A percentile compares a stretch with the other conserved stretches of the same genome.
Evolutionary conservation across 2,113 vertebrate genomes (phyloP).

Genomic region (Labrus mixtus): DNA sequence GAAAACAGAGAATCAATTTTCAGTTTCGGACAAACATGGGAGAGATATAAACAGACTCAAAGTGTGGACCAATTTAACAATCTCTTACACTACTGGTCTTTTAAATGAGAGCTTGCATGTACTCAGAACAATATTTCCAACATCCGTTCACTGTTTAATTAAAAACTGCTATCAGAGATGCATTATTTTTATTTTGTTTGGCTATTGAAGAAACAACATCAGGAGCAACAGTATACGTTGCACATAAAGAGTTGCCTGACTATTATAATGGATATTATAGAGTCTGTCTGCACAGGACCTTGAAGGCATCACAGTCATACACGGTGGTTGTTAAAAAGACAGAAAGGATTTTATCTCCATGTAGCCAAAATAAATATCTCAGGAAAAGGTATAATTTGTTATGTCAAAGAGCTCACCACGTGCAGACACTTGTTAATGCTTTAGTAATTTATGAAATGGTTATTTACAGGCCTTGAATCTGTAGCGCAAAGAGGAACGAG

Average conservation of each 20-base stretch:
- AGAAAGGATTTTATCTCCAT: slow-evolving; percentile 19
- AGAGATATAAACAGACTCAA: no score
- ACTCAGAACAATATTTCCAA: no score
- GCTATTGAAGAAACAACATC: no score
- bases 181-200: no score
- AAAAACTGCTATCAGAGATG: no score
- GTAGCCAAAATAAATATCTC: slow-evolving; percentile 56
- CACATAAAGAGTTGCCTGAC: slow-evolving; percentile 22
- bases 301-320: slow-evolving; percentile 39
- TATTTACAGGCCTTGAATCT: slow-evolving; percentile 66
- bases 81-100: no score
- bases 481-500: slow-evolving; percentile 28
- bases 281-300: slow-evolving; percentile 38
- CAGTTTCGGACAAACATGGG: no score
- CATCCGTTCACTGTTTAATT: no score
- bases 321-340: slow-evolving; percentile 41
- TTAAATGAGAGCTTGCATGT: no score
- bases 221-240: no score
- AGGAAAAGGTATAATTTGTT: slow-evolving; percentile 62
- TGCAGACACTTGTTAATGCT: slow-evolving; percentile 53
- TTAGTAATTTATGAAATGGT: slow-evolving; percentile 72
- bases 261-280: slow-evolving; percentile 3
- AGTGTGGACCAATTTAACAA: no score
- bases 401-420: slow-evolving; percentile 54
- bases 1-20: no score